These are phyloP conservation scores for Larimichthys crocea DNA, from an alignment of 2,113 vertebrate species.

Conservation along the genomic window DNA sequence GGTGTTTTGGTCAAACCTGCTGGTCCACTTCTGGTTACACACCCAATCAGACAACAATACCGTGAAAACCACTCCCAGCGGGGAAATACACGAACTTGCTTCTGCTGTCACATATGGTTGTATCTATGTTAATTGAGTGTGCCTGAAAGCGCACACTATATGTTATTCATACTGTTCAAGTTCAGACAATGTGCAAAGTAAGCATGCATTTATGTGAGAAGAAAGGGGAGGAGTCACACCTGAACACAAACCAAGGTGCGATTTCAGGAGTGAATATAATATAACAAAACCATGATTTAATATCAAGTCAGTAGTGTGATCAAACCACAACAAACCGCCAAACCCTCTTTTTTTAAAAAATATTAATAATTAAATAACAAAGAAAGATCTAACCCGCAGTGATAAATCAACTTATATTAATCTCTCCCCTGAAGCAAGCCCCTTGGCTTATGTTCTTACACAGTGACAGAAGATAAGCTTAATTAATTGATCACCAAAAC, in stretches of 20 bases:
- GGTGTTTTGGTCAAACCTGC: conserved; percentile 41
- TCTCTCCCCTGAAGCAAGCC: neutral
- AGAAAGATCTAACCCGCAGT: neutral
- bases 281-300: neutral
- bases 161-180: too few species aligned
- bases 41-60: conserved; percentile 39
- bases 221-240: conserved; percentile 20
- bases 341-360: neutral
- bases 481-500: neutral
- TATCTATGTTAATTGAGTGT: too few species aligned
- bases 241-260: neutral
- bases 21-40: conserved; percentile 21
- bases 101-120: too few species aligned
- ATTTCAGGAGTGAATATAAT: neutral
- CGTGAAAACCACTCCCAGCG: neutral
- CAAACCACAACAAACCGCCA: neutral
- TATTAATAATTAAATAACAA: neutral
- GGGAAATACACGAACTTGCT: too few species aligned
- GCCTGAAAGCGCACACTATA: too few species aligned
- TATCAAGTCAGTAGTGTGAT: neutral
- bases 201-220: neutral
- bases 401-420: neutral
- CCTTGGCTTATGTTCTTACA: neutral
- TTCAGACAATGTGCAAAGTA: too few species aligned
- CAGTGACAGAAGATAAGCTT: neutral